Base-by-base conservation (phyloP, 2,113 vertebrate species). In the Corvus cornix region DNA sequence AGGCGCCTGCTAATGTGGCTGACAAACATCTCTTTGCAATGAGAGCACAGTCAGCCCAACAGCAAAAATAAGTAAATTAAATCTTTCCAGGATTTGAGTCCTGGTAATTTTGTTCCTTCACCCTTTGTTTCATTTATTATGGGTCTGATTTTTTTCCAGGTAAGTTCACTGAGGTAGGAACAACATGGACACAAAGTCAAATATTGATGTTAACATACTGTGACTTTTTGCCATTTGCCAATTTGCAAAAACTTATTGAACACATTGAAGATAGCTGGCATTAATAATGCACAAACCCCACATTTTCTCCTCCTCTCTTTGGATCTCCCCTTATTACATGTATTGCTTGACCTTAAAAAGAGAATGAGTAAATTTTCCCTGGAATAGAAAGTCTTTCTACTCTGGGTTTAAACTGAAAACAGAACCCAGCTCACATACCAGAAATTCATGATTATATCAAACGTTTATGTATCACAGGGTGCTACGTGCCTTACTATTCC, bases 281-380 rank as follows among this genome's bases (percentile, higher is more conserved):
- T 78, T 76, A 89, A 94, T 93, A 96, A 95, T 76, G 76, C 44
- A 93, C 73, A 72, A 92, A 69, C 0, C 5, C 6, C 60, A 43
- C 37, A 33, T 46, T 81, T 95, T 91, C 75, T 86, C n/a, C 62
- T 78, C 67, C 26, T 92, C 11, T 75, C 70, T 76, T 89, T 93
- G 84, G 53, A 72, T 84, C 46, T 86, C 67, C 94, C 52, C 87
- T 60, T 94, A 64, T 96, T 78, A 78, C 31, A 84, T 4, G 3
- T 59, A 89, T 69, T 35, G 24, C 59, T 85, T 88, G 91, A 91
- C 89, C 92, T 95, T 92, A 95, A 89, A 78, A 80, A 78, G 84
- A 87, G 67, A 90, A 80, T 64, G 49, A 91, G 37, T 82, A 96
- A 86, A 91, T 87, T 92, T 89, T 39, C 60, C 46, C 73, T 91